Evolutionary conservation across 2,888 invertebrate species (phyloP), one percentile per base, ranked within the genome.

Genomic region (Laspeyria flexula): DNA sequence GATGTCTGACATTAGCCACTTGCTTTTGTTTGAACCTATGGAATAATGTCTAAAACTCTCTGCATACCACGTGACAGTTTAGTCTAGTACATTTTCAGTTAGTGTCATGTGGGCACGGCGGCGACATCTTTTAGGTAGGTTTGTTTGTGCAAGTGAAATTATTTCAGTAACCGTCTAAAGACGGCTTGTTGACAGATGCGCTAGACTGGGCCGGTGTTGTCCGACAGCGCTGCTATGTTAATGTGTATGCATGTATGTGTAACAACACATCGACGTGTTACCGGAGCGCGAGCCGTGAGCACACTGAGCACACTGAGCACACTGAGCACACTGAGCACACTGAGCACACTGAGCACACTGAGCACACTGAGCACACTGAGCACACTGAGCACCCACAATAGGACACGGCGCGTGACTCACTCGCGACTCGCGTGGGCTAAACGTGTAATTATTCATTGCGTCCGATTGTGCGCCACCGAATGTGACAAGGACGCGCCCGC

Each of bases 381-480:
- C n/a, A n/a, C n/a, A n/a, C n/a, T n/a, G n/a, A n/a, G n/a, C n/a
- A n/a, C n/a, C n/a, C n/a, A n/a, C n/a, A n/a, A n/a, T n/a, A n/a
- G 18, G 3, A 5, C 18, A 18, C 18, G 25, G 21, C 40, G 49
- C 27, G 30, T 44, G 59, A 55, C 46, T 59, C 49, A 47, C 37
- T 10, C 30, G n/a, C n/a, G n/a, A n/a, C n/a, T n/a, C 12, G 33
- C 43, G 42, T 53, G 40, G 42, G 29, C 23, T 13, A 43, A 16
- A 21, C 43, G 42, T 31, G 43, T 21, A 31, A 48, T 43, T 38
- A 35, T 37, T 45, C 44, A 33, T 31, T 12, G 45, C 13, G 33
- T 10, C 13, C 25, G 23, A 25, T 25, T 15, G 29, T 35, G 33
- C 29, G 37, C 30, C 37, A 16, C 35, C 39, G 46, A 46, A 30